phyloP scores from a whole-genome alignment of 2,888 invertebrate genomes.

The Lycocerus yunnanus region DNA sequence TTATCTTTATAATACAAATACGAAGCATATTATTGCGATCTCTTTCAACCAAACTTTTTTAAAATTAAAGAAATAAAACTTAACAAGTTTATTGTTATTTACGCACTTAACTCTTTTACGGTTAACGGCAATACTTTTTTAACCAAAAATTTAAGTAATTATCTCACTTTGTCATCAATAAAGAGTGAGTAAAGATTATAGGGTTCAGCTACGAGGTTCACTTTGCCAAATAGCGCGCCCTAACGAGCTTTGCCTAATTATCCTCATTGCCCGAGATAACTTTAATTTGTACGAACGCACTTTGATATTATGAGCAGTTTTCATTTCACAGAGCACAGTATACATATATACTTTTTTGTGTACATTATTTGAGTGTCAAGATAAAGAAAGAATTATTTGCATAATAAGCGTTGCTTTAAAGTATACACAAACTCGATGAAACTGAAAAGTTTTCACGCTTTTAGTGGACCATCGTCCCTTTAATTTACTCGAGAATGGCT shows the following conservation, averaged over 20 bases:
- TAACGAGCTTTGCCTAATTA: constrained; percentile 35
- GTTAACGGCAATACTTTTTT: constrained; percentile 1
- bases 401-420: constrained; percentile 24
- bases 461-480: constrained; percentile 6
- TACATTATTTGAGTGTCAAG: constrained; percentile 35
- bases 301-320: constrained; percentile 35
- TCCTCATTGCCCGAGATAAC: constrained; percentile 37
- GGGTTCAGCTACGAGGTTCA: constrained; percentile 19
- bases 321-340: constrained; percentile 34
- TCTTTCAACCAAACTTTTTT: not conserved
- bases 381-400: constrained; percentile 37
- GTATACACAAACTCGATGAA: constrained; percentile 12
- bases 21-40: not conserved
- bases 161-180: constrained; percentile 25
- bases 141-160: constrained; percentile 14
- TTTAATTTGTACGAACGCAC: constrained; percentile 37
- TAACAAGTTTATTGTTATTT: not conserved
- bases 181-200: constrained; percentile 25
- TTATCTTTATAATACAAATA: no score
- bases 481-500: constrained; percentile 2
- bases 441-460: constrained; percentile 20
- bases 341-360: constrained; percentile 34
- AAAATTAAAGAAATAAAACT: not conserved
- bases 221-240: constrained; percentile 27
- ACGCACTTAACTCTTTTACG: not conserved